phyloP scores from a whole-genome alignment of 30 jellyfish, hydroid and myxozoan species.

The Aurelia sp. region DNA sequence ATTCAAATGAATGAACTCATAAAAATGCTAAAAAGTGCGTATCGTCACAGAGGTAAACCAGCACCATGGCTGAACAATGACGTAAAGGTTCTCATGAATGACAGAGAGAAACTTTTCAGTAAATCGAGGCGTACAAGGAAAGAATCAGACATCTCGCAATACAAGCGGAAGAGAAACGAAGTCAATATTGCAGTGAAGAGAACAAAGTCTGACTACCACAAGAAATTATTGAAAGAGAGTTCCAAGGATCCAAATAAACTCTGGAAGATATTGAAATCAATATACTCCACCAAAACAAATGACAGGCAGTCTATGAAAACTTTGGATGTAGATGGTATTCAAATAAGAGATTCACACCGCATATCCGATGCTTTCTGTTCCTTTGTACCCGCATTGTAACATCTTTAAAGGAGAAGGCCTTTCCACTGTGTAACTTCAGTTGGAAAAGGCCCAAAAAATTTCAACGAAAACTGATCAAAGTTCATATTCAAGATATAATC shows the following conservation, averaged over 20 bases:
- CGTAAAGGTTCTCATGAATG: too few relatives aligned
- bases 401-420: background rate
- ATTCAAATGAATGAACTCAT: too few relatives aligned
- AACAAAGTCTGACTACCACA: conserved; percentile 21
- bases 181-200: conserved; percentile 39
- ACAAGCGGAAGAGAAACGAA: too few relatives aligned
- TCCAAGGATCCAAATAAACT: too few relatives aligned
- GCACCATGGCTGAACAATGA: too few relatives aligned
- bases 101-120: too few relatives aligned
- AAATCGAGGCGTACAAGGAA: too few relatives aligned
- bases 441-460: background rate
- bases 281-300: too few relatives aligned
- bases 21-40: too few relatives aligned
- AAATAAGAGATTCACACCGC: background rate
- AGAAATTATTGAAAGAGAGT: conserved; percentile 33
- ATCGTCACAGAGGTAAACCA: too few relatives aligned
- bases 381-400: background rate
- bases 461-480: conserved; percentile 15
- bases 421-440: conserved; percentile 7
- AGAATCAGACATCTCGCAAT: too few relatives aligned
- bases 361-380: background rate
- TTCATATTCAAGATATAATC: background rate
- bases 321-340: too few relatives aligned
- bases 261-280: conserved; percentile 8
- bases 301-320: conserved; percentile 2